phyloP scores from a whole-genome alignment of 2,113 vertebrate genomes.

The Oncorhynchus keta region DNA sequence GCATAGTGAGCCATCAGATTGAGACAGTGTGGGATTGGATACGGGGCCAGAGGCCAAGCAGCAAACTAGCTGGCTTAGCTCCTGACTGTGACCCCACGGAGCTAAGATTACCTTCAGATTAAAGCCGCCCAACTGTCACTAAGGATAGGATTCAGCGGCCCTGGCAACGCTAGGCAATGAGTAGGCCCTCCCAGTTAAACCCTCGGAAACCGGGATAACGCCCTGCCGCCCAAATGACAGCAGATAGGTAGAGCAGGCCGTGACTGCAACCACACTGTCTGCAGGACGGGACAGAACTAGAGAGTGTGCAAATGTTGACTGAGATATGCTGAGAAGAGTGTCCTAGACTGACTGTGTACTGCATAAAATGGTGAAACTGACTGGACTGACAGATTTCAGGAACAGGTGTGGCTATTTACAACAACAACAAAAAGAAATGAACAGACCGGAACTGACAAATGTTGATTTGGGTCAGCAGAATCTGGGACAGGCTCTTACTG shows the following conservation, averaged over 20 bases:
- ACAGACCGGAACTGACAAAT: neutral
- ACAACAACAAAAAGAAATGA: slow-evolving; percentile 3
- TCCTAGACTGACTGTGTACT: neutral
- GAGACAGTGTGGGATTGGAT: neutral
- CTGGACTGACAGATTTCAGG: slow-evolving; percentile 9
- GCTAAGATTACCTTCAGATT: slow-evolving; percentile 34
- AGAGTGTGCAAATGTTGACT: too few relatives aligned
- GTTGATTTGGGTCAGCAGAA: slow-evolving; percentile 23
- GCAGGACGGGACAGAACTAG: too few relatives aligned
- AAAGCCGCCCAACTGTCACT: slow-evolving; percentile 6
- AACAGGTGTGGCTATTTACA: neutral
- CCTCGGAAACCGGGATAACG: slow-evolving; percentile 26
- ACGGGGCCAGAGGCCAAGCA: neutral
- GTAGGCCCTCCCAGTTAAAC: neutral
- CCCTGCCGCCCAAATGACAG: too few relatives aligned
- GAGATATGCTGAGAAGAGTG: neutral
- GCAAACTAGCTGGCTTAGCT: slow-evolving; percentile 3
- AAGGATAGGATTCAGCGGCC: neutral
- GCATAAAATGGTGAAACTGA: slow-evolving; percentile 25
- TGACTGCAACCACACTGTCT: neutral
- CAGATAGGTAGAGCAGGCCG: too few relatives aligned
- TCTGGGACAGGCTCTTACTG: slow-evolving; percentile 26
- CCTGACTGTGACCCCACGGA: slow-evolving; percentile 14
- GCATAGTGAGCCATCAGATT: neutral
- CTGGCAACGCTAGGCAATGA: neutral